Evolutionary conservation across 2,888 invertebrate species (phyloP).

Genomic region (Tryphoninae sp.): DNA sequence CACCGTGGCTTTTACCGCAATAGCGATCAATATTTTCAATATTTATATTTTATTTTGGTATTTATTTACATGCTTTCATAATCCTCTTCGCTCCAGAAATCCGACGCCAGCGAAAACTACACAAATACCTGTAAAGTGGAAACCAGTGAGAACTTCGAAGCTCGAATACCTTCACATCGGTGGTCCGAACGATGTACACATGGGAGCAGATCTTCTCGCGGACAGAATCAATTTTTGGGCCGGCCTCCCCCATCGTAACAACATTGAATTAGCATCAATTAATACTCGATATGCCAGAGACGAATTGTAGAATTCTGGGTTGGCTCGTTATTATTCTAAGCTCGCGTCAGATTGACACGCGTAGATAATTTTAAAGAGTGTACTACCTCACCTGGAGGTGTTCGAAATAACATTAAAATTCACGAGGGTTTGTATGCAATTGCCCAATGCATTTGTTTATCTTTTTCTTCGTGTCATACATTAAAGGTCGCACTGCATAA

Average conservation of each 20-base stretch:
- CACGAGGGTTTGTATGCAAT: too few species aligned
- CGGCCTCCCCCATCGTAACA: constrained; percentile 75
- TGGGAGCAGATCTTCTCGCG: constrained; percentile 83
- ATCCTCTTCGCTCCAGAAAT: constrained; percentile 82
- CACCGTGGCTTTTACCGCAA: neutral
- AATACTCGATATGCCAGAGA: constrained; percentile 56
- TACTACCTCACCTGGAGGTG: too few species aligned
- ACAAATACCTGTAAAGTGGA: constrained; percentile 83
- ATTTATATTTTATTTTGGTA: neutral
- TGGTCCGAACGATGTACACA: constrained; percentile 81
- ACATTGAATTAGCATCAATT: constrained; percentile 8
- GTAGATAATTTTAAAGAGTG: too few species aligned
- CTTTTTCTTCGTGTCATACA: too few species aligned
- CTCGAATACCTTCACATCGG: constrained; percentile 83
- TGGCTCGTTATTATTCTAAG: neutral
- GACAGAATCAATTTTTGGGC: constrained; percentile 86
- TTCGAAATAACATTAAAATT: too few species aligned
- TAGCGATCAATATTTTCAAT: neutral
- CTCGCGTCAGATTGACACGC: too few species aligned
- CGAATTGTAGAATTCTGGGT: constrained; percentile 64
- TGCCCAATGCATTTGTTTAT: too few species aligned
- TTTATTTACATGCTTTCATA: too few species aligned
- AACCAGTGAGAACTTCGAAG: constrained; percentile 81
- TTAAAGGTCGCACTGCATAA: too few species aligned
- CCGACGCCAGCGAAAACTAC: constrained; percentile 84